phyloP scores from a whole-genome alignment of 30 jellyfish, hydroid and myxozoan genomes.

The Pelagia noctiluca region DNA sequence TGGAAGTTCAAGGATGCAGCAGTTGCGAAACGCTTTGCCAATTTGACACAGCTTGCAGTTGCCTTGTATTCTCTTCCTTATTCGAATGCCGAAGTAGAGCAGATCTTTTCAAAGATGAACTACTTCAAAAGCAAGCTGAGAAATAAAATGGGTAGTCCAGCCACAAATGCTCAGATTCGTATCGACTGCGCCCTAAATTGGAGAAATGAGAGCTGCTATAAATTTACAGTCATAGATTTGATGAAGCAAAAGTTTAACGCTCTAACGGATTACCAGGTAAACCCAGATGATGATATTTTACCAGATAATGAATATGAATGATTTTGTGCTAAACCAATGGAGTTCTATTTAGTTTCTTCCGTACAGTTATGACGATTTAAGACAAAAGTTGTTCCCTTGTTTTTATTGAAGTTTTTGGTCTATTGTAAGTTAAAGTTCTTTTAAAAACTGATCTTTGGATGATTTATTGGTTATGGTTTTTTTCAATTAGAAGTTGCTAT shows the following conservation, averaged over 20 bases:
- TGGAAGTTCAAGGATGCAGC: conserved; percentile 8
- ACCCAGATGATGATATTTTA: background rate
- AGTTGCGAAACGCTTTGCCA: background rate
- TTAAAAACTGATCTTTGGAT: background rate
- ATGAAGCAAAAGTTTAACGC: no score
- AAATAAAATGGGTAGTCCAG: background rate
- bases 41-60: background rate
- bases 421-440: background rate
- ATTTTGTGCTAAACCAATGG: no score
- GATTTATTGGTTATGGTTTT: no score
- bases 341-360: no score
- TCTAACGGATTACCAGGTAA: background rate
- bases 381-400: background rate
- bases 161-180: no score
- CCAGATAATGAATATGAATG: background rate
- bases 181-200: no score
- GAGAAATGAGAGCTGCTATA: no score
- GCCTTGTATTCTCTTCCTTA: background rate
- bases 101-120: background rate
- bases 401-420: background rate
- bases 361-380: background rate
- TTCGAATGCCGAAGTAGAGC: background rate
- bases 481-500: background rate
- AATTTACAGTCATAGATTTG: no score
- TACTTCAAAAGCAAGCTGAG: background rate